Conservation (phyloP, 1,140 invertebrate species). For the Orchesella cincta region DNA sequence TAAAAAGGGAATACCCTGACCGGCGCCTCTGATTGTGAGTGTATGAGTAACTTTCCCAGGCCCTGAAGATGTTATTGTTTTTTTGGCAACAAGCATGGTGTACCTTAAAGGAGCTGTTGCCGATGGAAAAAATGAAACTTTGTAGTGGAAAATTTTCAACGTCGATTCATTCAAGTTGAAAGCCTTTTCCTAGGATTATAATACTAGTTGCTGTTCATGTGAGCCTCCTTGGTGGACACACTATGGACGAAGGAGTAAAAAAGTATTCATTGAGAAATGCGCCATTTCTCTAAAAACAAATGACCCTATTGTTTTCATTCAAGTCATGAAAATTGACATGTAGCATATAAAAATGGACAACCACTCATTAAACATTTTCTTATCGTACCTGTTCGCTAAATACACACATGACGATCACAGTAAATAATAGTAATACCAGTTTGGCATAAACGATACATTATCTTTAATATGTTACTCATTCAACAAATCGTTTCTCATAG, state of each 20-base stretch:
- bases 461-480: not conserved
- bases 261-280: not conserved
- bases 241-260: not conserved
- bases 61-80: too few relatives aligned
- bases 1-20: not conserved
- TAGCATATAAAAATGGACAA: not conserved
- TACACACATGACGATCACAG: not conserved
- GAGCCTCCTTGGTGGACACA: too few relatives aligned
- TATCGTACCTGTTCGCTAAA: not conserved
- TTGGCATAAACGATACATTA: not conserved
- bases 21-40: not conserved
- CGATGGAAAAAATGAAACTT: not conserved
- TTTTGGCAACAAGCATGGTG: not conserved
- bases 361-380: not conserved
- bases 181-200: too few relatives aligned
- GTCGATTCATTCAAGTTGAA: not conserved
- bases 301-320: not conserved
- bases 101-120: not conserved
- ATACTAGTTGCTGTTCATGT: too few relatives aligned
- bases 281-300: not conserved
- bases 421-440: not conserved
- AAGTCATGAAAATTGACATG: not conserved
- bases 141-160: not conserved
- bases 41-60: not conserved
- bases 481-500: not conserved